A percentile compares a stretch with the other conserved stretches of the same genome.
These are phyloP conservation scores for Tragelaphus scriptus DNA, from an alignment of 2,113 vertebrate genomes.

Conservation along the genomic window DNA sequence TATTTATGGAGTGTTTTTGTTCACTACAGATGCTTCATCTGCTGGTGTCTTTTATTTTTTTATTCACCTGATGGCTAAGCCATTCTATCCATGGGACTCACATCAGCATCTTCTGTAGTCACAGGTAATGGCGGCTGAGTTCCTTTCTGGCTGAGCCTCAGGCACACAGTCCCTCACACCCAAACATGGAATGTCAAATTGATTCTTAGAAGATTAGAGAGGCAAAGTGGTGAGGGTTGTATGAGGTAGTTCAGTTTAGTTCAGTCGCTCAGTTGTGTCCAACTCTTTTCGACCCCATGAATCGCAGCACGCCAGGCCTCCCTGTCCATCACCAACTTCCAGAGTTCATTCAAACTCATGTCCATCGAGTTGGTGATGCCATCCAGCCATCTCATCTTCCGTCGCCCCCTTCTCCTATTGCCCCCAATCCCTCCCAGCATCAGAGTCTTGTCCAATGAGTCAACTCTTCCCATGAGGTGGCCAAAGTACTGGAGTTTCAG, in stretches of 20 bases:
- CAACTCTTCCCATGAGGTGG: no score
- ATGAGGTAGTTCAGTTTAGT: not conserved
- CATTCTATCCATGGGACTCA: not conserved
- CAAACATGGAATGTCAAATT: not conserved
- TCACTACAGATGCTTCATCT: not conserved
- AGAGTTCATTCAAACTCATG: no score
- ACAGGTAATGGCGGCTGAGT: not conserved
- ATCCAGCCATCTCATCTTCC: no score
- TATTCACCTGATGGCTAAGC: not conserved
- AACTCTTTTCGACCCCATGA: no score
- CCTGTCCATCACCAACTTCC: no score
- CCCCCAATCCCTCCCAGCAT: no score
- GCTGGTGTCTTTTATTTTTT: not conserved
- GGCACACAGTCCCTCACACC: not conserved
- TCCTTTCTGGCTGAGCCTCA: not conserved
- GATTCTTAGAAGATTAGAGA: not conserved
- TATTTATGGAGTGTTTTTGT: not conserved
- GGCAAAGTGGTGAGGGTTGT: not conserved
- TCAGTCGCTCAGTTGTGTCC: no score
- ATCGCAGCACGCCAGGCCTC: no score
- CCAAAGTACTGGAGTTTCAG: no score
- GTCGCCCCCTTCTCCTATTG: no score
- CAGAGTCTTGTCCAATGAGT: no score
- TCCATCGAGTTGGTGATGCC: no score
- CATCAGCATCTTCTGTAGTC: not conserved